Percentiles rank a stretch among this genome's conserved stretches.
phyloP scores from a whole-genome alignment of 2,888 invertebrate species.

The Branchipolynoe longqiensis region DNA sequence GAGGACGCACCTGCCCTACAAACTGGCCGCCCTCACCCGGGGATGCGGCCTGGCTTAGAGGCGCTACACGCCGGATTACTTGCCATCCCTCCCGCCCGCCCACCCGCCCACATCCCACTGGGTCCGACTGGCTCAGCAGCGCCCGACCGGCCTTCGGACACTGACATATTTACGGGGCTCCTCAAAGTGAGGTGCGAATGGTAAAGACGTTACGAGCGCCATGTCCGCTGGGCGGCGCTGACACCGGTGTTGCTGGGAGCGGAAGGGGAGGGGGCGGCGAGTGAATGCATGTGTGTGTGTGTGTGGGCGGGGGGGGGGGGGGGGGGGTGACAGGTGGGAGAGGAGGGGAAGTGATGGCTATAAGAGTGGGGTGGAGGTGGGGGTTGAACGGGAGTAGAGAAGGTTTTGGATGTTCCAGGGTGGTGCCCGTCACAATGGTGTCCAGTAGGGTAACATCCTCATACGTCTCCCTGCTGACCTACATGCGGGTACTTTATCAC shows the following conservation, averaged over 20 bases:
- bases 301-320: background rate
- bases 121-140: background rate
- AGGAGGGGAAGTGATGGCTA: background rate
- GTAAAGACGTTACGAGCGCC: background rate
- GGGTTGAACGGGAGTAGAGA: background rate
- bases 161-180: background rate
- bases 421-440: too few species aligned
- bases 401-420: too few species aligned
- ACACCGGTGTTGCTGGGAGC: background rate
- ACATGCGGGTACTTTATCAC: conserved; percentile 14
- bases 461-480: background rate
- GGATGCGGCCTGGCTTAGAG: background rate
- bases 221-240: background rate
- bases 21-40: too few species aligned
- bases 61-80: background rate
- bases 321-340: background rate
- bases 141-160: too few species aligned
- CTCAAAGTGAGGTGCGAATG: background rate
- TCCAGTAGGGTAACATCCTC: too few species aligned
- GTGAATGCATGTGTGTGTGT: background rate
- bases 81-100: background rate
- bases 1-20: too few species aligned
- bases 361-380: background rate
- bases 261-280: background rate
- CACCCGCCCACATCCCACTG: background rate